Percentiles rank a stretch among this genome's conserved stretches.
Evolutionary conservation across 2,113 vertebrate species (phyloP).

Genomic region (Eretmochelys imbricata): DNA sequence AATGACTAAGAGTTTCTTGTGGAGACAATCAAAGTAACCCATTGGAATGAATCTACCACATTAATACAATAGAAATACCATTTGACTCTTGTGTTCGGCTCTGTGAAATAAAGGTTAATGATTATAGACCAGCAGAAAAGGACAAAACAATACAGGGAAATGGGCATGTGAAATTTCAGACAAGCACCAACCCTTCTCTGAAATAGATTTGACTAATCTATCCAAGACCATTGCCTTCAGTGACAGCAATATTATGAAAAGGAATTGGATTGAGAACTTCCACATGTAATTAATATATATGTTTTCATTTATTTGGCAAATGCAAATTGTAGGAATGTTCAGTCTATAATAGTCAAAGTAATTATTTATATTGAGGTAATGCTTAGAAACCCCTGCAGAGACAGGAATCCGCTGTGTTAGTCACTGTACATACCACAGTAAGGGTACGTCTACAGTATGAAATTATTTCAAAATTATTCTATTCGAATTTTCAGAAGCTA

Average conservation of each 20-base stretch:
- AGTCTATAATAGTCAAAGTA: not conserved
- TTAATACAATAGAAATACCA: not conserved
- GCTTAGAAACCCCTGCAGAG: not conserved
- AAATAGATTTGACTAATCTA: accelerated
- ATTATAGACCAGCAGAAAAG: not conserved
- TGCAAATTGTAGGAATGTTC: not conserved
- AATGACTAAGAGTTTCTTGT: not conserved
- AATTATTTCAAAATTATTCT: no score
- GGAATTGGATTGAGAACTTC: not conserved
- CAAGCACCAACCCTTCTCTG: not conserved
- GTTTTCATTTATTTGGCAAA: not conserved
- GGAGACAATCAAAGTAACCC: not conserved
- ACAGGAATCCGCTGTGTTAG: not conserved
- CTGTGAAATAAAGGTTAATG: slow-evolving; percentile 1
- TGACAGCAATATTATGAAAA: not conserved
- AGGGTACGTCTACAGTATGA: not conserved
- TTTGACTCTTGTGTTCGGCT: not conserved
- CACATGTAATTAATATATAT: not conserved
- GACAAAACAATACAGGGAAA: not conserved
- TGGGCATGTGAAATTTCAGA: not conserved
- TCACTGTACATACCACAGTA: not conserved
- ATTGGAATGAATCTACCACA: not conserved
- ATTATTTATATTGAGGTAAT: not conserved
- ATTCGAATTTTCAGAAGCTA: no score
- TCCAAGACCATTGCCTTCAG: accelerated